Evolutionary conservation across 2,888 invertebrate species (phyloP), one percentile per base, ranked within the genome.

Genomic region (Nemotelus pantherinus): DNA sequence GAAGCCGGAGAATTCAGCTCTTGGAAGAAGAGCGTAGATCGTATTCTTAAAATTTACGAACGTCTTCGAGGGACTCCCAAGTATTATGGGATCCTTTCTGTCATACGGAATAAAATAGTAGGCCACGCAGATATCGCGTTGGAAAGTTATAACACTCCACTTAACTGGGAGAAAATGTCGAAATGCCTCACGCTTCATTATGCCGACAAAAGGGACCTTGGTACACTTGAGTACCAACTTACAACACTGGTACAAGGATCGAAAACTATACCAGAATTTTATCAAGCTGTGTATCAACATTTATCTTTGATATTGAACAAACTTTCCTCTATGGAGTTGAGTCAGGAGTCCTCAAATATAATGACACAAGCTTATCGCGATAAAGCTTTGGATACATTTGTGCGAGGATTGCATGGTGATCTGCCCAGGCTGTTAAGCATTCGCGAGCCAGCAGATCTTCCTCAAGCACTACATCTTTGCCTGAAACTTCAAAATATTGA

Each of bases 61-160:
- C 70, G 7, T 44, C 53, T 41, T 25, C 25, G 39, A 53, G 68
- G 68, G 5, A 70, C 70, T 5, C 70, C 55, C 9, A 70, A 70
- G 44, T 70, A 70, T 47, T 70, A 70, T 44, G 70, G 70, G 41
- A 55, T n/a, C 55, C 55, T 70, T 5, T 70, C 70, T 4, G 47
- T 74, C 3, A 77, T 79, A 6, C 43, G 79, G 39, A 80, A 80
- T 25, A 80, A 80, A 53, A 78, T 80, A 2, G 63, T 70, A 50
- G 78, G 78, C 9, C 53, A 76, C 3, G 79, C 76, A 7, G 80
- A 80, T 53, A 77, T 65, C 9, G 78, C 76, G 3, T 47, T 80
- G 43, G 79, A 80, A 48, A 25, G 25, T 25, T 25, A 25, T 25
- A 25, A 78, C 78, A 72, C 77, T 5, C 78, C 78, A 10, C 63